Base-by-base conservation (phyloP, 2,797 vertebrate genomes). In the Schizopygopsis malacanthus region DNA sequence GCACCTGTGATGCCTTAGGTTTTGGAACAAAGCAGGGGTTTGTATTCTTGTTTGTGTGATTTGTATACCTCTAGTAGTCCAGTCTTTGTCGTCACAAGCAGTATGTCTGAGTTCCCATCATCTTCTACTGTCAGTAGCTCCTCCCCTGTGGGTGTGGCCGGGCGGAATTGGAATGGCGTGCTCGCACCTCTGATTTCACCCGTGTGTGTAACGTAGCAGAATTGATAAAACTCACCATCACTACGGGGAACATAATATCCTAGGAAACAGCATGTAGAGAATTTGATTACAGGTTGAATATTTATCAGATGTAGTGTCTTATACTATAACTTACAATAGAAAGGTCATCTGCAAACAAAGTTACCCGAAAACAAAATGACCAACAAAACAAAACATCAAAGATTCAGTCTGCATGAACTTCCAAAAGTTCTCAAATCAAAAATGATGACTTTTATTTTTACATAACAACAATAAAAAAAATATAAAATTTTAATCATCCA, bases 171-270 rank as follows among this genome's bases (percentile, higher is more conserved):
- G 92, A 99, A 99, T 37, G 98, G 98, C 0, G 98, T 99, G 90
- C 98, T 99, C 84, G 98, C 98, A 81, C 98, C 98, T 89, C 98
- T 95, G 90, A 99, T 99, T 91, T 99, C 98, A 67, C 98, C 98
- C 81, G 96, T 94, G 65, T 99, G 96, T 2, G 98, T 99, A 88
- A 99, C 98, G 0, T 99, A 99, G 90, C 98, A 99, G 93, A 99
- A 99, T 94, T 99, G 98, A 93, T 99, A 99, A 95, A 99, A 99
- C 92, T 99, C 98, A 73, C 98, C 98, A 39, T 99, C 98, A 45
- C 98, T 98, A 90, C 97, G 99, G 52, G 98, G 98, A 91, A 99
- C 96, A 39, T 99, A 99, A 88, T 99, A 99, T 11, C 98, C 98
- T 99, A 88, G 73, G 41, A 83, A 18, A 87, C 39, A 65, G 7